phyloP scores from a whole-genome alignment of 2,113 vertebrate species.

The Oceanites oceanicus region DNA sequence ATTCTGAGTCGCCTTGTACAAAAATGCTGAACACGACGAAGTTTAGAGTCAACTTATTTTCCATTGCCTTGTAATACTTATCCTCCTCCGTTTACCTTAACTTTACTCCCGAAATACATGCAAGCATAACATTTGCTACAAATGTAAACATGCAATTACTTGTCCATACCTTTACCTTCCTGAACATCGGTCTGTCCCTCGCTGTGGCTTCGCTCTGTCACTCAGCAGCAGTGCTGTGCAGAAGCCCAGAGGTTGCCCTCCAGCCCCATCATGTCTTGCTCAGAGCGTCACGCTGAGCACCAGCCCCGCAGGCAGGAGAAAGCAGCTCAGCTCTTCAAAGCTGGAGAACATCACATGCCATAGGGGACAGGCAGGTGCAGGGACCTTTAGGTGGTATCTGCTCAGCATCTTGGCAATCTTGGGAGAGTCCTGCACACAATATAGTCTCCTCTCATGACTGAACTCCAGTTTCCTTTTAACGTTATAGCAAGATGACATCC shows the following conservation, averaged over 20 bases:
- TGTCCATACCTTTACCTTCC: neutral
- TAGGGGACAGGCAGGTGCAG: neutral
- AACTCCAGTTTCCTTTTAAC: neutral
- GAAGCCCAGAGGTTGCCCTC: neutral
- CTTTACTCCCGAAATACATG: neutral
- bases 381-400: neutral
- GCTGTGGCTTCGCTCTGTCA: neutral
- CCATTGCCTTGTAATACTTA: neutral
- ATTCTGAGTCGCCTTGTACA: neutral
- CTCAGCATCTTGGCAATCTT: neutral
- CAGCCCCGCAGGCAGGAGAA: neutral
- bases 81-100: neutral
- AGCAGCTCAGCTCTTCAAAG: neutral
- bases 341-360: neutral
- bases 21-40: neutral
- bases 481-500: neutral
- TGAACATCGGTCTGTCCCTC: accelerated
- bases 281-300: neutral
- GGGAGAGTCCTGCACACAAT: neutral
- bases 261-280: neutral
- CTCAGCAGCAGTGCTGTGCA: accelerated
- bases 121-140: neutral
- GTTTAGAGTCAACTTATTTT: neutral
- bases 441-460: neutral
- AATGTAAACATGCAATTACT: neutral